These are phyloP conservation scores for Dipodomys stephensi DNA, from an alignment of 2,113 vertebrate species.

Conservation along the genomic window DNA sequence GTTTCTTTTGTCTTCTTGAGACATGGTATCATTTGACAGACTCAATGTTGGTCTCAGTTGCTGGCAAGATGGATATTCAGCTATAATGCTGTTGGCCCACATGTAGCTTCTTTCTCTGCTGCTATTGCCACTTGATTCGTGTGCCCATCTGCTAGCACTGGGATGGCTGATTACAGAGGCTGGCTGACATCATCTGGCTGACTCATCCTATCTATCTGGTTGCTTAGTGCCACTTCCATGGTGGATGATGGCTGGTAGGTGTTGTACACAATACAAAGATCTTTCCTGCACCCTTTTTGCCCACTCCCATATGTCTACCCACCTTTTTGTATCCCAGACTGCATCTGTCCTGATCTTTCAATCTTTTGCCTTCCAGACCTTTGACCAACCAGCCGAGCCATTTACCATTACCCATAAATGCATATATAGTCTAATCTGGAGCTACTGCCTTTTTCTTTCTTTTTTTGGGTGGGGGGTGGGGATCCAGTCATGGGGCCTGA, in stretches of 20 bases:
- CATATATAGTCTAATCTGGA: constrained; percentile 33
- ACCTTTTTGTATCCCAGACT: constrained; percentile 21
- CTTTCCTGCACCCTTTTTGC: constrained; percentile 44
- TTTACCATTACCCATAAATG: constrained; percentile 12
- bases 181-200: constrained; percentile 69
- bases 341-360: constrained; percentile 46
- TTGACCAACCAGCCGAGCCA: constrained; percentile 54
- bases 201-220: constrained; percentile 73
- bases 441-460: constrained; percentile 10
- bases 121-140: constrained; percentile 44
- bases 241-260: constrained; percentile 52
- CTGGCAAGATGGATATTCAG: constrained; percentile 15
- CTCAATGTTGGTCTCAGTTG: constrained; percentile 33
- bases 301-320: neutral
- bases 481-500: no score
- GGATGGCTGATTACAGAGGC: constrained; percentile 46
- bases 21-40: constrained; percentile 7
- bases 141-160: constrained; percentile 56
- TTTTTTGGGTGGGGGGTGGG: no score
- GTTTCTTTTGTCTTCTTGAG: neutral
- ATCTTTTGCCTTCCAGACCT: constrained; percentile 32
- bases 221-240: constrained; percentile 61
- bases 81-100: neutral
- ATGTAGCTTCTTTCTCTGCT: constrained; percentile 57
- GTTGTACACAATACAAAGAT: constrained; percentile 58